Base-by-base conservation (phyloP, 1,140 invertebrate genomes). In the Brachionus plicatilis region DNA sequence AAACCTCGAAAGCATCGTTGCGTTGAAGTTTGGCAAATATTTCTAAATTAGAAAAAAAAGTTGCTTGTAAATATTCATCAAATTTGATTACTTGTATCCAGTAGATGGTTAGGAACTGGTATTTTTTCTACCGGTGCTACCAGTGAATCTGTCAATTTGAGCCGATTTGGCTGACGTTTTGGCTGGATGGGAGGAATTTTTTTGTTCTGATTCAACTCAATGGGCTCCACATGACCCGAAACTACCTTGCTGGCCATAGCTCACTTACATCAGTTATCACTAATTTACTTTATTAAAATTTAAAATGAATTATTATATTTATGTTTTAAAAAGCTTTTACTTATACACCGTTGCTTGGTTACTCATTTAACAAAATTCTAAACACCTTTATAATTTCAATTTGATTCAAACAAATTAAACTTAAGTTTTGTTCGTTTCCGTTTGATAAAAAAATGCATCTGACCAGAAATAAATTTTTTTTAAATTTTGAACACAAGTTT, bases 11-110 rank as follows among this genome's bases (percentile, higher is more conserved):
- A 68, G 86, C 78, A 41, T 84, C 82, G 87, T 89, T 90, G 65
- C 88, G 87, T 17, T 87, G 86, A 79, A 90, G 86, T 85, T 88
- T 89, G 11, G 87, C 86, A 84, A 87, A 90, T 24, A 88, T 87
- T 86, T 90, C 89, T 90, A 87, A 82, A 27, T 53, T 17, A 79
- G 43, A 41, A 20, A 41, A 72, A 0, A 43, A 33, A 37, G 9
- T 14, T 68, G 41, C 50, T 66, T 4, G 3, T 43, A 4, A 37
- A 37, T 37, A 6, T 37, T 37, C 33, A 37, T 37, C 6, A 6
- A 37, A 37, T 37, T 37, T 7, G 33, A 7, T 7, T 86, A 90
- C 89, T 90, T 87, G 89, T 88, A 50, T 90, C 87, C 20, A 90
- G 84, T 8, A 90, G 83, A 86, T 90, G 89, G 68, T 90, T 88